A percentile compares a stretch with the other conserved stretches of the same genome.
phyloP scores from a whole-genome alignment of 37 sponge, comb jelly and placozoan species.

The Ephydatia muelleri region DNA sequence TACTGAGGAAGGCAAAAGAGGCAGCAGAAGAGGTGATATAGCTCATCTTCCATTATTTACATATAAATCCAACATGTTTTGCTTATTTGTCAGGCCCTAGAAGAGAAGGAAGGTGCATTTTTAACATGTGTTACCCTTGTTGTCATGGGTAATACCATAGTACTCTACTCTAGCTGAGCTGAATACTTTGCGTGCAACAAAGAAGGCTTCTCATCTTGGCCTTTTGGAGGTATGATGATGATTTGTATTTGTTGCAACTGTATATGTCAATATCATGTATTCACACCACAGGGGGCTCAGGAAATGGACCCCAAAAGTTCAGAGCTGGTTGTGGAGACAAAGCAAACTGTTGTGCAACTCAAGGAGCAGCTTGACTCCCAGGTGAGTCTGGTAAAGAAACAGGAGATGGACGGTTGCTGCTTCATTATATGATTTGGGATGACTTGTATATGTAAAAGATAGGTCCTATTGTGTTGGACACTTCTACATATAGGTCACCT shows the following conservation, averaged over 20 bases:
- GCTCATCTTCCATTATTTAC: neutral
- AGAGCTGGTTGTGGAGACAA: neutral
- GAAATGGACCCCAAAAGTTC: constrained; percentile 22
- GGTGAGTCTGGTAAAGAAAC: neutral
- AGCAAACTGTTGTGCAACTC: constrained; percentile 33
- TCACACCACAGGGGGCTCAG: constrained; percentile 28
- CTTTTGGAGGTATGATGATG: constrained; percentile 30
- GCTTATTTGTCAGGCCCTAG: constrained; percentile 17
- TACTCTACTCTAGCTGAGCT: constrained; percentile 35
- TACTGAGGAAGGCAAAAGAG: constrained; percentile 12
- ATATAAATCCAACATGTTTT: neutral
- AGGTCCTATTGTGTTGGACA: neutral
- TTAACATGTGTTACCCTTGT: neutral
- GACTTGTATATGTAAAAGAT: neutral
- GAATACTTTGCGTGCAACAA: constrained; percentile 4
- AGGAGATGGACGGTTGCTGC: neutral
- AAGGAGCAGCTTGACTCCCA: constrained; percentile 39
- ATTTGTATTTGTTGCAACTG: neutral
- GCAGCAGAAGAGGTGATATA: constrained; percentile 13
- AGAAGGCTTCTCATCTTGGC: constrained; percentile 40
- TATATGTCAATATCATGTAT: neutral
- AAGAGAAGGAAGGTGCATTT: constrained; percentile 45
- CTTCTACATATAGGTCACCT: neutral
- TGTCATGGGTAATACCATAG: neutral
- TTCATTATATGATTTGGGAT: no score